These are phyloP conservation scores for Steatornis caripensis DNA, from an alignment of 2,113 vertebrate species.

Conservation along the genomic window DNA sequence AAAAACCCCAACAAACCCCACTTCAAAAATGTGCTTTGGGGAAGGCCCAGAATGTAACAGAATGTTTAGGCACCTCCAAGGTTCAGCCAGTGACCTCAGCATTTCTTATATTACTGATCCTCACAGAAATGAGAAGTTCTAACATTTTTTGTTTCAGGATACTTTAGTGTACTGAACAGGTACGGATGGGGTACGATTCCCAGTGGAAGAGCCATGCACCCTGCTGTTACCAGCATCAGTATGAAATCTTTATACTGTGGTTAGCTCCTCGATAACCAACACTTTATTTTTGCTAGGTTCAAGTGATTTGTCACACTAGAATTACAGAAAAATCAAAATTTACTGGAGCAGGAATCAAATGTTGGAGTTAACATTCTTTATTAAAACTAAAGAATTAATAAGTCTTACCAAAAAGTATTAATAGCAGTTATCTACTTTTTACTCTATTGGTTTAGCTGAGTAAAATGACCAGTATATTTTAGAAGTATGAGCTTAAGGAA, in stretches of 20 bases:
- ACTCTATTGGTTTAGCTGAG: not conserved
- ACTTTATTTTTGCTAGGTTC: not conserved
- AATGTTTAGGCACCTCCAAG: not conserved
- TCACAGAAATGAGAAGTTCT: not conserved
- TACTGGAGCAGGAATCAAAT: not conserved
- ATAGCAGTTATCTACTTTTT: not conserved
- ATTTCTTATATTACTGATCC: not conserved
- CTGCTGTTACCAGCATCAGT: not conserved
- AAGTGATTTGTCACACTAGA: not conserved
- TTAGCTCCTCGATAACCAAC: not conserved
- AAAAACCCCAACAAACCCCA: not conserved
- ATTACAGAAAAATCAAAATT: not conserved
- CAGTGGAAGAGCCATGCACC: not conserved
- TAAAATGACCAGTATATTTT: not conserved
- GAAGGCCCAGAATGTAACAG: not conserved
- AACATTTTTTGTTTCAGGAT: not conserved
- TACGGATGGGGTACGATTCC: not conserved
- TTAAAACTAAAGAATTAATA: constrained; percentile 25
- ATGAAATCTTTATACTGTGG: not conserved
- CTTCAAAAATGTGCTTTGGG: not conserved
- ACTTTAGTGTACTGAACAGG: not conserved
- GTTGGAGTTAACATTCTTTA: constrained; percentile 1
- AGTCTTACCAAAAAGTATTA: not conserved
- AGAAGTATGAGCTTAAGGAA: not conserved
- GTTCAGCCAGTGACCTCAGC: not conserved